Conservation (phyloP, 2,797 vertebrate species). For the Aulostomus chinensis region DNA sequence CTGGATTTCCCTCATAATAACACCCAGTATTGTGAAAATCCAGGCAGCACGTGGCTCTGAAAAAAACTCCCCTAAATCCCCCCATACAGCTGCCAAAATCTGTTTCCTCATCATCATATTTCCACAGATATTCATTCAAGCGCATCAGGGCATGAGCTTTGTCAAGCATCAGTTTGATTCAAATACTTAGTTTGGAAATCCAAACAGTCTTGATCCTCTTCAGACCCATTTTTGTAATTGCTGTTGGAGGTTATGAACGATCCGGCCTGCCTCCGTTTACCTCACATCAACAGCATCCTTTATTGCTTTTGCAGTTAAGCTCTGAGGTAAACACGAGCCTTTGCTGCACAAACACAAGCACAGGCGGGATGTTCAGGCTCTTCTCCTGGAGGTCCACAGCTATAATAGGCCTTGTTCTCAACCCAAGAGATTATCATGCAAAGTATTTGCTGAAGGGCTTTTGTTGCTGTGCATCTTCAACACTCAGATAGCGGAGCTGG, state of each 20-base stretch:
- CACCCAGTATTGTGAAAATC: too few species aligned
- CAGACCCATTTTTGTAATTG: constrained; percentile 15
- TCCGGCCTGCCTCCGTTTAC: constrained; percentile 6
- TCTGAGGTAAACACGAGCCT: constrained; percentile 37
- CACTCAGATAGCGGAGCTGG: too few species aligned
- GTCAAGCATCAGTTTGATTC: constrained; percentile 20
- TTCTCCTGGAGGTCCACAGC: too few species aligned
- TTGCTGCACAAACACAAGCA: background rate
- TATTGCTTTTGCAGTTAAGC: constrained; percentile 27
- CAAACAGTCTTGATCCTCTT: constrained; percentile 35
- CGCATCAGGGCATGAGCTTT: constrained; percentile 27
- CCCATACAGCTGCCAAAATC: constrained; percentile 21
- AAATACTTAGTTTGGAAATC: too few species aligned
- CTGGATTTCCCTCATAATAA: constrained; percentile 12
- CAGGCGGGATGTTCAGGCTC: background rate
- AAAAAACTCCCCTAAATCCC: too few species aligned
- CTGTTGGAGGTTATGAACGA: too few species aligned
- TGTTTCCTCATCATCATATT: constrained; percentile 27
- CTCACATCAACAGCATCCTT: constrained; percentile 36
- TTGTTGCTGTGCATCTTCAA: too few species aligned
- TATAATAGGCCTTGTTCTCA: background rate
- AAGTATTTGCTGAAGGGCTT: too few species aligned
- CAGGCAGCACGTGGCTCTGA: too few species aligned
- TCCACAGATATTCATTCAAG: constrained; percentile 33
- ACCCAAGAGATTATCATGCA: background rate